Base-by-base conservation (phyloP, 2,797 vertebrate genomes). In the Chaenodraco wilsoni region DNA sequence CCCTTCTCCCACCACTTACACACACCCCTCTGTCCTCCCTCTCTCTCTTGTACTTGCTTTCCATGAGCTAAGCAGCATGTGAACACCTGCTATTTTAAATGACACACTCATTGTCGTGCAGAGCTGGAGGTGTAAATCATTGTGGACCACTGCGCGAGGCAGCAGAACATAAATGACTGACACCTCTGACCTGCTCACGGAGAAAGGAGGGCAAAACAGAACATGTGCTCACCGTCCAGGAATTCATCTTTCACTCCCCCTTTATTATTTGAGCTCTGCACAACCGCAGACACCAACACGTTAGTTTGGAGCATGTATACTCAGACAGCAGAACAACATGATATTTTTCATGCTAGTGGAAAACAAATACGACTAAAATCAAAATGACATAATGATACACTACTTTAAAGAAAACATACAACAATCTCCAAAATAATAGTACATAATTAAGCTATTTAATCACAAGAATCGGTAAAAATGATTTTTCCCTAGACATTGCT, bases 1-100 rank as follows among this genome's bases (percentile, higher is more conserved):
- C 74, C 65, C 60, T 44, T 68, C 69, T 67, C 56, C 31, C 65
- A 62, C 44, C 65, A 41, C 60, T 43, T 69, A 67, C 74, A 72
- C 75, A 69, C 76, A 69, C 79, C 60, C 55, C 33, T 84, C 69
- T 78, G 71, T 74, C 81, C 84, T 65, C 66, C 65, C 66, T 14
- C 65, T 49, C 68, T 17, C 65, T 55, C 77, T 87, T 84, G 77
- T 83, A 84, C 85, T 89, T 21, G 50, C 85, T 93, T 90, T 91
- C 90, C 89, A 85, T 91, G 86, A 89, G 78, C 87, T 90, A 85
- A 91, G 82, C 84, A 89, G 86, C 82, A 61, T 76, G 80, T 65
- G 88, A 90, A 93, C 91, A 93, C 91, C 91, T 93, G 92, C 88
- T 92, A 85, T 88, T 92, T 89, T 82, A 88, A 90, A 91, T 89